Conservation (phyloP, 2,888 invertebrate genomes). For the Lycocerus yunnanus region DNA sequence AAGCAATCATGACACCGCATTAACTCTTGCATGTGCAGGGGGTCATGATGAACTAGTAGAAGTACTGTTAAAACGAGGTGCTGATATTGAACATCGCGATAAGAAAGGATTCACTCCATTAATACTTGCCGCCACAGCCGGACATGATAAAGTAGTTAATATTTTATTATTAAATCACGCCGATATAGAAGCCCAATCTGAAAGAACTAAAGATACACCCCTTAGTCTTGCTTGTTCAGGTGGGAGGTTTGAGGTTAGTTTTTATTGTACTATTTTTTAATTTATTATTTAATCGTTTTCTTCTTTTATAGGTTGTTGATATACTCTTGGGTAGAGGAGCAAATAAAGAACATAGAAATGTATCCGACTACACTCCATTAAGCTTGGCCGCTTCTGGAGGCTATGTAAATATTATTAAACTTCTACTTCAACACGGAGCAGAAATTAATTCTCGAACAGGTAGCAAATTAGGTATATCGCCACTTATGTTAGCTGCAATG, state of each 20-base stretch:
- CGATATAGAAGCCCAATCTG: constrained; percentile 98
- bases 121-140: constrained; percentile 96
- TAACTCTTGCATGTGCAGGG: constrained; percentile 96
- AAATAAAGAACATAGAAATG: constrained; percentile 98
- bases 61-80: constrained; percentile 86
- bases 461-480: constrained; percentile 96
- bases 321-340: constrained; percentile 85
- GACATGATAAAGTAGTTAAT: constrained; percentile 90
- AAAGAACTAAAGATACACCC: constrained; percentile 98
- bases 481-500: constrained; percentile 99
- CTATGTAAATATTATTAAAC: constrained; percentile 96
- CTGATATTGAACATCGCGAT: constrained; percentile 97
- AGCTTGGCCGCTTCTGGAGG: constrained; percentile 98
- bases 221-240: constrained; percentile 96
- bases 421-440: constrained; percentile 90
- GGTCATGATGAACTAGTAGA: constrained; percentile 96
- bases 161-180: constrained; percentile 91
- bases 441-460: constrained; percentile 98
- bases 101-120: constrained; percentile 99
- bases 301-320: constrained; percentile 73
- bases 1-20: constrained; percentile 97
- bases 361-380: constrained; percentile 98
- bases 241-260: constrained; percentile 83
- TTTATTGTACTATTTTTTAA: background rate
- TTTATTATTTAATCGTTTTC: constrained; percentile 32